Evolutionary conservation across 2,113 vertebrate species (phyloP).

Genomic region (Amblyopsis rosae): DNA sequence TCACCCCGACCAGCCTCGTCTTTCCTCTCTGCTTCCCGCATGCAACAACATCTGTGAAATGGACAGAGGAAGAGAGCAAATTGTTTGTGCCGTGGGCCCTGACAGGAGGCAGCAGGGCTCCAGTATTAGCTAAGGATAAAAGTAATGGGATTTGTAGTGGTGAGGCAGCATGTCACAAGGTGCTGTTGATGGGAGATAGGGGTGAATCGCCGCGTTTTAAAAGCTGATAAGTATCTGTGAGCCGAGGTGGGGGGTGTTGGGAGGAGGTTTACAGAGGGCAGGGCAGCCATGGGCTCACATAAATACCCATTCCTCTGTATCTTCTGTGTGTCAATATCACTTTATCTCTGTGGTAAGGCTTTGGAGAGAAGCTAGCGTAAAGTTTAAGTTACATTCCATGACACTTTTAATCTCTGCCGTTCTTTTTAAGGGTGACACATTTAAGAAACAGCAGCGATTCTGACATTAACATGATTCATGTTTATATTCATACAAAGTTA

Average conservation of each 20-base stretch:
- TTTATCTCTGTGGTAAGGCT: slow-evolving; percentile 39
- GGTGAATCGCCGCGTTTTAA: slow-evolving; percentile 65
- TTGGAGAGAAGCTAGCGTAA: slow-evolving; percentile 21
- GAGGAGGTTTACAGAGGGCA: slow-evolving; percentile 34
- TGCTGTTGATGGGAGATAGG: slow-evolving; percentile 76
- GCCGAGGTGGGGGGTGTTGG: slow-evolving; percentile 40
- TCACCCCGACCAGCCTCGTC: slow-evolving; percentile 55
- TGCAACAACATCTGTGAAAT: slow-evolving; percentile 66
- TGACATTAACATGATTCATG: too few species aligned
- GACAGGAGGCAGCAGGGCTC: slow-evolving; percentile 67
- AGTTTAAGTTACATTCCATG: slow-evolving; percentile 1
- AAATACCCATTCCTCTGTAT: slow-evolving; percentile 48
- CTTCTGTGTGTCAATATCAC: slow-evolving; percentile 35
- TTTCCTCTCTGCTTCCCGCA: slow-evolving; percentile 31
- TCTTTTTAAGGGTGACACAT: slow-evolving; percentile 6
- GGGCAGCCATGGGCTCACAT: slow-evolving; percentile 53
- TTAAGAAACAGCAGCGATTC: not conserved
- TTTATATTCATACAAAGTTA: too few species aligned
- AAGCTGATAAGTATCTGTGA: slow-evolving; percentile 74
- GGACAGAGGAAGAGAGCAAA: slow-evolving; percentile 73
- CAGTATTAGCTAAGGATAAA: slow-evolving; percentile 79
- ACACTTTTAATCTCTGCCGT: slow-evolving; percentile 9
- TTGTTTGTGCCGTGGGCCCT: slow-evolving; percentile 76
- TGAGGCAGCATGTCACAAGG: slow-evolving; percentile 66
- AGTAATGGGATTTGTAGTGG: slow-evolving; percentile 79